Base-by-base conservation (phyloP, 2,113 vertebrate species). In the Hippoglossus stenolepis region DNA sequence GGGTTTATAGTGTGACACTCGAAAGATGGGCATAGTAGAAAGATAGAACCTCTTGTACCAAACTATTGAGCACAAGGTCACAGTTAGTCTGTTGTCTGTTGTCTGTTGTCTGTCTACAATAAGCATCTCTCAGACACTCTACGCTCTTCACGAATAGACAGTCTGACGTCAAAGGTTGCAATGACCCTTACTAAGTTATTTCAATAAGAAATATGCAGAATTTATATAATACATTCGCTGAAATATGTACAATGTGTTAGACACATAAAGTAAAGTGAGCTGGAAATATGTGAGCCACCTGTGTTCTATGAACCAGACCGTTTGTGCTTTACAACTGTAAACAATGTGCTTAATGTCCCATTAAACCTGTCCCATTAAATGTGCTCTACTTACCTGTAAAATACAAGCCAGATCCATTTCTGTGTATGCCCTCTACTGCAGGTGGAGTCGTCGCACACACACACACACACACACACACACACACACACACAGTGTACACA, bases 401-500 rank as follows among this genome's bases (percentile, higher is more conserved):
- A 70, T 65, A 51, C 8, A 26, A 57, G 17, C 24, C 18, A 68
- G 31, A 58, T 40, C 43, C 10, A 38, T 24, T 80, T 60, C 54
- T 67, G 56, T 66, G 35, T 38, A 35, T 57, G 4, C 1, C 53
- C 18, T 40, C 58, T 45, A 45, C 2, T 49, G 45, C 14, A 71
- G 47, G 51, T 70, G 56, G 24, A 61, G 15, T 9, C 31, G 38
- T 53, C 6, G 57, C 43, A 72, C 61, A 59, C n/a, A 56, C 43
- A 45, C n/a, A 40, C 49, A 14, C 14, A 18, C 49, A 20, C 18
- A 17, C 49, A 15, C 14, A 18, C 17, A 51, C 17, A n/a, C 51
- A 11, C 51, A 20, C 11, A n/a, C 20, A 53, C 20, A 53, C 26
- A 28, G 23, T 23, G 23, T 4, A 28, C 26, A 28, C 26, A 26